Base-by-base conservation (phyloP, 2,888 invertebrate genomes). In the Lepidochrysops patricia region DNA sequence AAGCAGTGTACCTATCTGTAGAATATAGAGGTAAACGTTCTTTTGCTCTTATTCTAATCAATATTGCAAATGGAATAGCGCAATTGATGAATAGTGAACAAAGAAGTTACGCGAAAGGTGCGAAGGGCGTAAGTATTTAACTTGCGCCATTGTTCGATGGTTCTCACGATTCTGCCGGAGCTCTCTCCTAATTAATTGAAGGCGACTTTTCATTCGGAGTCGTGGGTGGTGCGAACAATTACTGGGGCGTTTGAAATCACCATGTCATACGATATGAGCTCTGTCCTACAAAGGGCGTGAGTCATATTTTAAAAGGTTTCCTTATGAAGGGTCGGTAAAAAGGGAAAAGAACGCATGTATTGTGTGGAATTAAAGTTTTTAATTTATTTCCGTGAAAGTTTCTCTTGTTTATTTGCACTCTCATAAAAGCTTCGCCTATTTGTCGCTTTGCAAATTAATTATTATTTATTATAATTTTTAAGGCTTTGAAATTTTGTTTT, bases 111-210 rank as follows among this genome's bases (percentile, higher is more conserved):
- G 43, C 23, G 43, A 43, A 43, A 43, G 13, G 52, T 13, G 27
- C 13, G 13, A 52, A 52, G 52, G 52, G 52, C 52, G 52, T 52
- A 52, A 52, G 52, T 52, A 52, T 61, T 25, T 67, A 58, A 63
- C 66, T 67, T 60, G 59, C 15, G 54, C 66, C 65, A 56, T 57
- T 54, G 54, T 56, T 56, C 60, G 63, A 58, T 64, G 61, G 69
- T 80, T 83, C 79, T 77, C 83, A 82, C 82, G 82, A 72, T 65
- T 68, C 70, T 70, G 67, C 73, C 68, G 73, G 73, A 76, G 74
- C 71, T 72, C 69, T 66, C 66, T 67, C 70, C 69, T 81, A 84
- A 84, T 86, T 86, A 86, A 84, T 83, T 77, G 77, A 70, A 74
- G 70, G 71, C 76, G 76, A 82, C 80, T 83, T 84, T 83, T 79